Evolutionary conservation across 2,888 invertebrate genomes (phyloP).

Genomic region (Tachystola acroxantha): DNA sequence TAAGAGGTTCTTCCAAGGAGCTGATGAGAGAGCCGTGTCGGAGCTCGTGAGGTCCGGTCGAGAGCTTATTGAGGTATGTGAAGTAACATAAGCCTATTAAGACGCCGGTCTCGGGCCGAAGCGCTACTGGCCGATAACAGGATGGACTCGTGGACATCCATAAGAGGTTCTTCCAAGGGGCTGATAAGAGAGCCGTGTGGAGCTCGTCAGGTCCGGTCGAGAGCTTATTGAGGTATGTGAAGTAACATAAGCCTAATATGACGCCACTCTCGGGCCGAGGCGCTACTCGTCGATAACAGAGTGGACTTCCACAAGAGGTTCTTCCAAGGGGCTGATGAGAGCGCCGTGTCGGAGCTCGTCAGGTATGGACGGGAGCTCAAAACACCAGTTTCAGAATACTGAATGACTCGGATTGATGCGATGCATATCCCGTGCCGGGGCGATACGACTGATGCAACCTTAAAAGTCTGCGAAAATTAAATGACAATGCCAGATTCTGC

Average conservation of each 20-base stretch:
- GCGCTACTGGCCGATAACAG: conserved; percentile 87
- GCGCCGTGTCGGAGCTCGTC: conserved; percentile 88
- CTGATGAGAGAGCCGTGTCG: conserved; percentile 90
- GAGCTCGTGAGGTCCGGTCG: conserved; percentile 88
- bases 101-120: conserved; percentile 89
- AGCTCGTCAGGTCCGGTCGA: conserved; percentile 86
- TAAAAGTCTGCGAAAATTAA: too few relatives aligned
- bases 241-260: too few relatives aligned
- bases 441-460: too few relatives aligned
- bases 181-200: conserved; percentile 90
- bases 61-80: conserved; percentile 80
- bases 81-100: too few relatives aligned
- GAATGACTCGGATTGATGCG: too few relatives aligned
- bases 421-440: too few relatives aligned
- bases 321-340: conserved; percentile 92
- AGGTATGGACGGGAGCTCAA: conserved; percentile 86
- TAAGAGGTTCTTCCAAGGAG: conserved; percentile 91
- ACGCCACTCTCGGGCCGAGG: conserved; percentile 89
- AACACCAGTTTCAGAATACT: too few relatives aligned
- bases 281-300: conserved; percentile 86
- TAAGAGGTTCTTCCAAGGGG: conserved; percentile 91
- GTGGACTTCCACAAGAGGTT: conserved; percentile 91
- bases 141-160: conserved; percentile 91
- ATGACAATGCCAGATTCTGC: too few relatives aligned
- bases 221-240: conserved; percentile 80